Percentiles rank a stretch among this genome's conserved stretches.
Conservation (phyloP, 1,140 invertebrate species). For the Aphis craccivora region DNA sequence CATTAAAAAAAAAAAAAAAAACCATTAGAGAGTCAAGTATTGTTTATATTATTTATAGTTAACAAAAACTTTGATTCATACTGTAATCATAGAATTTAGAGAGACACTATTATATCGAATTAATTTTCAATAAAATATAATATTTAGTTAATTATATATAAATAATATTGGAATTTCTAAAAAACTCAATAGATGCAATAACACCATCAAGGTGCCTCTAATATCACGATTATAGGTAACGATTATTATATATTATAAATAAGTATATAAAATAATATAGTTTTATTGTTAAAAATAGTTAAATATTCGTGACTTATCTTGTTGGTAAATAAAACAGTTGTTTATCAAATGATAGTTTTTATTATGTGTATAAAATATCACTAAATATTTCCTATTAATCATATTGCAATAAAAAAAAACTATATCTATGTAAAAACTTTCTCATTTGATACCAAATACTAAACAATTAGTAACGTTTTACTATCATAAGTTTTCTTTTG, state of each 20-base stretch:
- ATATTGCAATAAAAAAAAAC: background rate
- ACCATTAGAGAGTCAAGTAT: background rate
- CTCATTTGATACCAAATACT: background rate
- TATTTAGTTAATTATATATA: background rate
- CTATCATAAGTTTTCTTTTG: background rate
- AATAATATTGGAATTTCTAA: background rate
- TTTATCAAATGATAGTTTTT: background rate
- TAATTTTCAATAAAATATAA: background rate
- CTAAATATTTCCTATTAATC: conserved; percentile 33
- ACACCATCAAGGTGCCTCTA: conserved; percentile 17
- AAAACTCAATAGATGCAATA: background rate
- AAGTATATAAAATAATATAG: background rate
- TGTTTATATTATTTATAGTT: background rate
- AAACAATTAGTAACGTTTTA: background rate
- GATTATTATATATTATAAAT: no score
- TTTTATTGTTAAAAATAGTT: conserved; percentile 10
- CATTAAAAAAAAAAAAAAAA: background rate
- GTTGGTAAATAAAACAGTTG: background rate
- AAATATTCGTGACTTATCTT: conserved; percentile 36
- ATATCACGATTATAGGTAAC: conserved; percentile 10
- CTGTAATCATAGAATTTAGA: background rate
- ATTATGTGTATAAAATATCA: background rate
- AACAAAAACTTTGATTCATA: background rate
- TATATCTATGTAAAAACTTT: conserved; percentile 30
- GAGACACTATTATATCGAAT: background rate